A percentile compares a stretch with the other conserved stretches of the same genome.
Conservation (phyloP, 2,113 vertebrate genomes). For the human region GRCh38 chr14:46955001-46955500, state of each 20-base stretch:
- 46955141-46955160: not conserved
- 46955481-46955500: not conserved
- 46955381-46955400: not conserved
- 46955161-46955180: not conserved
- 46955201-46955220: not conserved
- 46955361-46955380: not conserved
- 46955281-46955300: not conserved
- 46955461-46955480: not conserved
- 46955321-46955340: not conserved
- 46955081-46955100: not conserved
- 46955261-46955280: not conserved
- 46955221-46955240: not conserved
- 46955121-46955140: not conserved
- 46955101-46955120: not conserved
- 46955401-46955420: not conserved
- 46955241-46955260: not conserved
- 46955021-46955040: not conserved
- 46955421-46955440: not conserved
- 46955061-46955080: not conserved
- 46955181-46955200: not conserved
- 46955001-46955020: not conserved
- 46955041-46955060: not conserved
- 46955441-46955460: not conserved
- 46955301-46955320: not conserved
- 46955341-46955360: not conserved